Evolutionary conservation across 2,113 vertebrate genomes (phyloP).

Genomic region (Daphoenositta chrysoptera): DNA sequence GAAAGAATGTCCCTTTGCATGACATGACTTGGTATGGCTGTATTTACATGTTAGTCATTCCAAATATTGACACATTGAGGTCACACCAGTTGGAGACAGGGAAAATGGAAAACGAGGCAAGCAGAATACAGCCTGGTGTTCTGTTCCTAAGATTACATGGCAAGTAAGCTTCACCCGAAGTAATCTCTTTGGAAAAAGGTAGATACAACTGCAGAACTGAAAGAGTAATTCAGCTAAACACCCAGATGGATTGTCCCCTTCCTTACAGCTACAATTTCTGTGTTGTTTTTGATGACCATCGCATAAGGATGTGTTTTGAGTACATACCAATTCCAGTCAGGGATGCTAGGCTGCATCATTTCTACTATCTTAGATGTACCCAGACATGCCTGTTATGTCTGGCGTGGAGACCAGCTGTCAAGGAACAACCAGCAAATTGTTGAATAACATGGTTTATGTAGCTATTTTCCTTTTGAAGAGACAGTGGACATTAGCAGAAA

Average conservation of each 20-base stretch:
- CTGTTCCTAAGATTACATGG: not conserved
- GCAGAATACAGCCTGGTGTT: not conserved
- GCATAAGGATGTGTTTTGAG: not conserved
- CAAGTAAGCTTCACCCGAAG: not conserved
- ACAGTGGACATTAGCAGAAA: not conserved
- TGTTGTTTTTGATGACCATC: not conserved
- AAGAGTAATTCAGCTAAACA: not conserved
- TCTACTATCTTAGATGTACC: not conserved
- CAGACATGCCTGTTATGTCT: not conserved
- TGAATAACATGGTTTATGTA: not conserved
- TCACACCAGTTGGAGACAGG: not conserved
- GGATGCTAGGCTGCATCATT: not conserved
- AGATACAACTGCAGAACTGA: not conserved
- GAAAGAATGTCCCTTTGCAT: not conserved
- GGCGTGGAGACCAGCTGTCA: not conserved
- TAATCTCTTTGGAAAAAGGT: not conserved
- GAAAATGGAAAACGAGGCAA: not conserved
- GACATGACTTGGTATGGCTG: not conserved
- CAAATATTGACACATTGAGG: conserved; percentile 28
- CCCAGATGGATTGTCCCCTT: not conserved
- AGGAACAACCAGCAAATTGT: not conserved
- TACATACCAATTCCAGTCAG: not conserved
- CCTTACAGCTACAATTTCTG: not conserved
- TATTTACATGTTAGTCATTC: not conserved
- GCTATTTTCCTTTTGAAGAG: not conserved